phyloP scores from a whole-genome alignment of 2,113 vertebrate genomes.

The Pitta sordida region DNA sequence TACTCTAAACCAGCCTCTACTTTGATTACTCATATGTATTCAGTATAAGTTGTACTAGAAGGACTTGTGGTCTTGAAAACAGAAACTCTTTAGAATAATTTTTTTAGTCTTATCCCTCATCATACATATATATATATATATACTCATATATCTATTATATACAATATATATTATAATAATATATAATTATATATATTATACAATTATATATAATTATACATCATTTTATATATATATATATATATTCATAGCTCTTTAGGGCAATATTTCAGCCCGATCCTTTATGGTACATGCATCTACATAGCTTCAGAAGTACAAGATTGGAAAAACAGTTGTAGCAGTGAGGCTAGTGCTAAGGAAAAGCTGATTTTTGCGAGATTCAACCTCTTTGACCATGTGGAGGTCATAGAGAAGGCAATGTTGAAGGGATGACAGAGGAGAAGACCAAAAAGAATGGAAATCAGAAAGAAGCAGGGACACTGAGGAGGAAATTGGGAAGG shows the following conservation, averaged over 20 bases:
- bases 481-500: neutral
- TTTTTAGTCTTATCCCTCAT: neutral
- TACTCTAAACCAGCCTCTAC: neutral
- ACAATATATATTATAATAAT: no score
- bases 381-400: fast-evolving
- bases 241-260: neutral
- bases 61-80: neutral
- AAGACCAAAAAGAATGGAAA: neutral
- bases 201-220: no score
- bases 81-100: neutral
- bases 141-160: no score
- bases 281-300: neutral
- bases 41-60: neutral
- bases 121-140: neutral
- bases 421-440: neutral
- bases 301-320: neutral
- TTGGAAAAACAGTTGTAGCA: neutral
- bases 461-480: neutral
- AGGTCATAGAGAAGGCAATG: neutral
- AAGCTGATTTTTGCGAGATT: neutral
- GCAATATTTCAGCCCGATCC: neutral
- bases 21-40: neutral
- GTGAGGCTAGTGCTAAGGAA: neutral
- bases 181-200: no score
- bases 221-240: no score